These are phyloP conservation scores for Chloromyia formosa DNA, from an alignment of 2,888 invertebrate genomes.

Conservation along the genomic window DNA sequence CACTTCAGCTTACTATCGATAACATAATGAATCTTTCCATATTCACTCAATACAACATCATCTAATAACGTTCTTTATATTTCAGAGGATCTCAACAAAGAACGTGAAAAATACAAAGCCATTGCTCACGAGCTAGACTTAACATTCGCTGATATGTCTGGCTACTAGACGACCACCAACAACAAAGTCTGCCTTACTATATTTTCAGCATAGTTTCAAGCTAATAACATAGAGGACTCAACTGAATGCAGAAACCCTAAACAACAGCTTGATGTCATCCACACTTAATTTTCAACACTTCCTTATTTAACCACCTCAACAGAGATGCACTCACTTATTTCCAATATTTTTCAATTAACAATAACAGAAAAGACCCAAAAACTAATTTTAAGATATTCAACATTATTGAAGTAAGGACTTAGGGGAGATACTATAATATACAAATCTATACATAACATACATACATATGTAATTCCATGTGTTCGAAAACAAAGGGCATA, in stretches of 20 bases:
- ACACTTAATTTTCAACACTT: background rate
- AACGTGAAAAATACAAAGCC: slow-evolving; percentile 97
- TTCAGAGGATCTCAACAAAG: slow-evolving; percentile 86
- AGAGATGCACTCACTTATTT: slow-evolving; percentile 7
- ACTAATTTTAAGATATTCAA: background rate
- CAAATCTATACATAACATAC: background rate
- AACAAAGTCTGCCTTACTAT: slow-evolving; percentile 15
- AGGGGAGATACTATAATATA: no score
- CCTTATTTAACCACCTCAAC: slow-evolving; percentile 6
- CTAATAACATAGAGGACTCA: background rate
- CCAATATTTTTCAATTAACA: background rate
- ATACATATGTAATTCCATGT: background rate
- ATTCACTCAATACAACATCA: no score
- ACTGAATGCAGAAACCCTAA: background rate
- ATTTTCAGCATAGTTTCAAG: background rate
- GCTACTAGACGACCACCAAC: slow-evolving; percentile 27
- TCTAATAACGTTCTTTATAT: no score
- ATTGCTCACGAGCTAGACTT: slow-evolving; percentile 98
- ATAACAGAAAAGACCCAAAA: background rate
- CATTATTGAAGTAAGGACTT: background rate
- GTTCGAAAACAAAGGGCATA: background rate
- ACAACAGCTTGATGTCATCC: background rate
- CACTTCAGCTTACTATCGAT: no score
- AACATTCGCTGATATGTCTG: slow-evolving; percentile 94
- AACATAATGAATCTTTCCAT: no score